phyloP scores from a whole-genome alignment of 2,888 invertebrate species.

The Drosophila macrospina region DNA sequence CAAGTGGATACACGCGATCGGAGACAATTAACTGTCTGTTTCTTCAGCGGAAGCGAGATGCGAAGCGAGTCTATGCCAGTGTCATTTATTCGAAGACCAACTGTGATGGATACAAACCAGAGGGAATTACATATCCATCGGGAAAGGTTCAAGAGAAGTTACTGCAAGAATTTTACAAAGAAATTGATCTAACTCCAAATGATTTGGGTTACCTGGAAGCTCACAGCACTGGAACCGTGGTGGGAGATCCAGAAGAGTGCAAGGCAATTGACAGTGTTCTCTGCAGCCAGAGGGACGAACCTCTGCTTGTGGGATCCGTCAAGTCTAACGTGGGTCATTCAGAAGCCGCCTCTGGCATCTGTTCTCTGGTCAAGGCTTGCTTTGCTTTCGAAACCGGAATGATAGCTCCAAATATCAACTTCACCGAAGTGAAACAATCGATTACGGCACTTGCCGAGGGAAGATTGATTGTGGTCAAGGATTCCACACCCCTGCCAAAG shows the following conservation, averaged over 20 bases:
- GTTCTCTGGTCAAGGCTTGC: constrained; percentile 92
- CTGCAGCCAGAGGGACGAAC: constrained; percentile 90
- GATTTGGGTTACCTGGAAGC: constrained; percentile 93
- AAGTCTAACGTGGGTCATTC: constrained; percentile 98
- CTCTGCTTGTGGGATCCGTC: constrained; percentile 94
- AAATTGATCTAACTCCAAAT: constrained; percentile 90
- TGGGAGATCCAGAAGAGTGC: constrained; percentile 97
- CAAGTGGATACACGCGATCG: constrained; percentile 93
- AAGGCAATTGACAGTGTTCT: constrained; percentile 92
- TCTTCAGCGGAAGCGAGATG: constrained; percentile 90
- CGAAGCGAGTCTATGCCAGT: constrained; percentile 89
- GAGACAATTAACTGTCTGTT: constrained; percentile 91
- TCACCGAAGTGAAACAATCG: constrained; percentile 87
- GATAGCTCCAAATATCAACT: constrained; percentile 95
- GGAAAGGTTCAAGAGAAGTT: constrained; percentile 88
- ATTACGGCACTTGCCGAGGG: constrained; percentile 88
- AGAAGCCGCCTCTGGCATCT: constrained; percentile 94
- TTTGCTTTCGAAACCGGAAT: constrained; percentile 92
- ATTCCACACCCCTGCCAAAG: constrained; percentile 89
- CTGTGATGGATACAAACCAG: constrained; percentile 91
- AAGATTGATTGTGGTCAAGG: constrained; percentile 90
- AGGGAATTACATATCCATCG: constrained; percentile 90
- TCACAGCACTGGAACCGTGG: constrained; percentile 92
- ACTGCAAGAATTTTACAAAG: constrained; percentile 88
- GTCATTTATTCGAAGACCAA: constrained; percentile 92